These are phyloP conservation scores for Mactra quadrangularis DNA, from an alignment of 1,140 invertebrate species.

Conservation along the genomic window DNA sequence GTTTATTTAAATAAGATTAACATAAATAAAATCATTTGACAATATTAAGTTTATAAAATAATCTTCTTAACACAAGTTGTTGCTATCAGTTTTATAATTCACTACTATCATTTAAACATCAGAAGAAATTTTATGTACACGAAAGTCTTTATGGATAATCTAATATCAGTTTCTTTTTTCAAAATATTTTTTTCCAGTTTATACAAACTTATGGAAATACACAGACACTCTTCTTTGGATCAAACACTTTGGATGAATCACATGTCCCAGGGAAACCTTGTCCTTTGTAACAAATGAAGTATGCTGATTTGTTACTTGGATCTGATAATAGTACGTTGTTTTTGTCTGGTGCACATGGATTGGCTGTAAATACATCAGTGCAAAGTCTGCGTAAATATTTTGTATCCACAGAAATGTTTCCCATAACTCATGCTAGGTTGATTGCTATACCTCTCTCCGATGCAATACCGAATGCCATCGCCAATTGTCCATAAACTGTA, in stretches of 20 bases:
- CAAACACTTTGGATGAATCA: slow-evolving; percentile 31
- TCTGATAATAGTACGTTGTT: slow-evolving; percentile 37
- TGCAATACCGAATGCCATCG: too few species aligned
- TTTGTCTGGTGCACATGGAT: slow-evolving; percentile 52
- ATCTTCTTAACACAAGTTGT: not conserved
- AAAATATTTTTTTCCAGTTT: too few species aligned
- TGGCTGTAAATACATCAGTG: slow-evolving; percentile 8
- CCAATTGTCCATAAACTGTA: too few species aligned
- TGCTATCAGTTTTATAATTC: too few species aligned
- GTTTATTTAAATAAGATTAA: not conserved
- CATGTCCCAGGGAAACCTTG: not conserved
- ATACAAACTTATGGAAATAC: slow-evolving; percentile 23
- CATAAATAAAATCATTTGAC: slow-evolving; percentile 3
- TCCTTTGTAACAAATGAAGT: slow-evolving; percentile 42
- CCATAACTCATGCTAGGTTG: not conserved
- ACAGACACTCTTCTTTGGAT: slow-evolving; percentile 39
- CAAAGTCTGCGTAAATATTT: too few species aligned
- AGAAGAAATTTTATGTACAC: too few species aligned
- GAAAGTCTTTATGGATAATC: too few species aligned
- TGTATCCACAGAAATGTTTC: not conserved
- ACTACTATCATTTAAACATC: too few species aligned
- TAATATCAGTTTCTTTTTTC: too few species aligned
- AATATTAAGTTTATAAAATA: not conserved
- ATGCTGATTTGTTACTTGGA: slow-evolving; percentile 10
- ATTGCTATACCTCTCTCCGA: not conserved